Evolutionary conservation across 2,888 invertebrate genomes (phyloP).

Genomic region (Drosophila ezoana): DNA sequence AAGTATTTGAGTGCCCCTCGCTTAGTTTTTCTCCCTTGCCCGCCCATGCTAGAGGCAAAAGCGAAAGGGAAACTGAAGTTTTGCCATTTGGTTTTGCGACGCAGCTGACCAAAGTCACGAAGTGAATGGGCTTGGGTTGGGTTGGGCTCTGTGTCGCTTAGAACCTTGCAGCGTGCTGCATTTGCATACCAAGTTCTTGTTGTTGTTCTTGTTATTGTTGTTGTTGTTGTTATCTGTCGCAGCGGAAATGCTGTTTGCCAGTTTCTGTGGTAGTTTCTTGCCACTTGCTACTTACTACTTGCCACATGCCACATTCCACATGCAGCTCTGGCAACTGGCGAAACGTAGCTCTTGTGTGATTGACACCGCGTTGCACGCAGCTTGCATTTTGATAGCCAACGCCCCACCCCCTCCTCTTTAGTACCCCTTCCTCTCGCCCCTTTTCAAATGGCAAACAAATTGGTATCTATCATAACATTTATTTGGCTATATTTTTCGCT

Average conservation of each 20-base stretch:
- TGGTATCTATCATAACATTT: conserved; percentile 57
- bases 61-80: conserved; percentile 46
- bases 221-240: conserved; percentile 62
- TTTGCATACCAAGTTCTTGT: conserved; percentile 64
- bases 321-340: conserved; percentile 7
- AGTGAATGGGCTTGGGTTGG: conserved; percentile 50
- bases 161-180: conserved; percentile 47
- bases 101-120: conserved; percentile 70
- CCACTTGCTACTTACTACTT: conserved; percentile 25
- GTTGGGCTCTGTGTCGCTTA: conserved; percentile 22
- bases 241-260: conserved; percentile 66
- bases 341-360: conserved; percentile 50
- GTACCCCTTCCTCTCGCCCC: too few relatives aligned
- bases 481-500: conserved; percentile 43
- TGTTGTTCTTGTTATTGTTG: conserved; percentile 23
- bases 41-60: conserved; percentile 33
- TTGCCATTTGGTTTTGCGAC: conserved; percentile 21
- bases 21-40: neutral
- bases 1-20: conserved; percentile 33
- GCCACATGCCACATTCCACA: conserved; percentile 36
- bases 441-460: conserved; percentile 57
- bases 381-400: conserved; percentile 63
- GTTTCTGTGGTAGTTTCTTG: conserved; percentile 39
- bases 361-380: conserved; percentile 73
- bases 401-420: neutral